Base-by-base conservation (phyloP, 2,888 invertebrate genomes). In the Pammene fasciana region DNA sequence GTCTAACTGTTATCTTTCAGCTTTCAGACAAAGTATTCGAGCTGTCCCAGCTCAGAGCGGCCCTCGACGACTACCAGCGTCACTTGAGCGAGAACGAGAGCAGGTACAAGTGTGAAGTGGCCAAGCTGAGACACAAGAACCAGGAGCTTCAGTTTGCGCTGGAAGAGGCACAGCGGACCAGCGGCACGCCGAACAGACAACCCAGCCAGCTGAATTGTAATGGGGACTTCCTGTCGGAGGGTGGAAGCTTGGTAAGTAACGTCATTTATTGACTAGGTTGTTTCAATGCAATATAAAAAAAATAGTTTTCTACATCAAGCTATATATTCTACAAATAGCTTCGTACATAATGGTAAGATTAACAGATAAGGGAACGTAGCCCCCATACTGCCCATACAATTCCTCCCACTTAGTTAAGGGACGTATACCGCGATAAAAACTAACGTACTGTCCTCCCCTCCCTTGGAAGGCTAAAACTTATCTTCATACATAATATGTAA, bases 21-120 rank as follows among this genome's bases (percentile, higher is more conserved):
- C 94, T 97, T 83, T 95, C 95, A 77, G 97, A 97, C 82, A 96
- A 95, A 85, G 94, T 95, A 71, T 94, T 95, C 70, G 96, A 97
- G 87, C 89, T 97, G 70, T 94, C 94, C 72, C 94, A 95, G 75
- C 91, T 95, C 68, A 94, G 92, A 72, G 94, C 96, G 18, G 94
- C 95, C 68, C 88, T 97, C 73, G 94, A 94, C 57, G 94, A 94
- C 77, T 93, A 96, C 72, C 96, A 96, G 82, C 94, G 93, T 75
- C 95, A 94, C 78, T 82, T 96, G 55, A 93, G 93, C 56, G 94
- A 94, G 75, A 92, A 93, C 73, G 94, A 95, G 75, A 94, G 90
- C 73, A 94, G 93, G 81, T 93, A 93, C 82, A 93, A 93, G 76
- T 94, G 94, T 76, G 93, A 93, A 77, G 85, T 94, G 72, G 93